phyloP scores from a whole-genome alignment of 2,113 vertebrate species.

The Limanda limanda region DNA sequence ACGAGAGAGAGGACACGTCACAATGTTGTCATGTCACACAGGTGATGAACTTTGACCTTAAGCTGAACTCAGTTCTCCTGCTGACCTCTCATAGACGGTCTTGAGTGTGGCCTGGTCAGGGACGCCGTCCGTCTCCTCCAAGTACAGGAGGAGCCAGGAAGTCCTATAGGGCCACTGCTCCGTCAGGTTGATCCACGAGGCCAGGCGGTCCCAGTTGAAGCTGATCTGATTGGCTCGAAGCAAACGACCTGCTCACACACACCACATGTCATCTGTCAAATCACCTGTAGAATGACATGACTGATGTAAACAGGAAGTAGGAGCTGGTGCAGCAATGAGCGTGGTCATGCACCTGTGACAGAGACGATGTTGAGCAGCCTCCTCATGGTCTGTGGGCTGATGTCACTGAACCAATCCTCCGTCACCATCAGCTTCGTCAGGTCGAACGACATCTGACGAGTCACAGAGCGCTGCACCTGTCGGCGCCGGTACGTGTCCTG shows the following conservation, averaged over 20 bases:
- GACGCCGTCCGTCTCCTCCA: constrained; percentile 93
- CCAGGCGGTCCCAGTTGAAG: constrained; percentile 97
- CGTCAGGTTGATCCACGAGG: constrained; percentile 98
- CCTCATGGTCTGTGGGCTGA: constrained; percentile 97
- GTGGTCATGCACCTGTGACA: constrained; percentile 84
- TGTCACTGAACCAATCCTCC: constrained; percentile 98
- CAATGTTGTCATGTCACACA: neutral
- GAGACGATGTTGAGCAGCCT: constrained; percentile 97
- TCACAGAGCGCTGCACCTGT: constrained; percentile 93
- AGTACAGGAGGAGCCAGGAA: constrained; percentile 94
- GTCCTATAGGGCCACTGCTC: constrained; percentile 99
- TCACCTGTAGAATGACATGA: neutral
- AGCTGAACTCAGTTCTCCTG: neutral
- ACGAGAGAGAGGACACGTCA: constrained; percentile 1
- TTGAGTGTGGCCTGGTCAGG: constrained; percentile 92
- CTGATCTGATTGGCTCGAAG: constrained; percentile 97
- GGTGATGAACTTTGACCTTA: neutral
- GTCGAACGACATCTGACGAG: constrained; percentile 97
- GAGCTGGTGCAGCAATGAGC: neutral
- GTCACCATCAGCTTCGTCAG: constrained; percentile 95
- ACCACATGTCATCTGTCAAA: neutral
- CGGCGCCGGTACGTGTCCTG: constrained; percentile 95
- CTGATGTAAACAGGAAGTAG: neutral
- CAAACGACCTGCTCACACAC: constrained; percentile 84
- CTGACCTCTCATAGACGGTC: constrained; percentile 94